Percentiles rank a stretch among this genome's conserved stretches.
These are phyloP conservation scores for Oriolus oriolus DNA, from an alignment of 2,113 vertebrate species.

Conservation along the genomic window DNA sequence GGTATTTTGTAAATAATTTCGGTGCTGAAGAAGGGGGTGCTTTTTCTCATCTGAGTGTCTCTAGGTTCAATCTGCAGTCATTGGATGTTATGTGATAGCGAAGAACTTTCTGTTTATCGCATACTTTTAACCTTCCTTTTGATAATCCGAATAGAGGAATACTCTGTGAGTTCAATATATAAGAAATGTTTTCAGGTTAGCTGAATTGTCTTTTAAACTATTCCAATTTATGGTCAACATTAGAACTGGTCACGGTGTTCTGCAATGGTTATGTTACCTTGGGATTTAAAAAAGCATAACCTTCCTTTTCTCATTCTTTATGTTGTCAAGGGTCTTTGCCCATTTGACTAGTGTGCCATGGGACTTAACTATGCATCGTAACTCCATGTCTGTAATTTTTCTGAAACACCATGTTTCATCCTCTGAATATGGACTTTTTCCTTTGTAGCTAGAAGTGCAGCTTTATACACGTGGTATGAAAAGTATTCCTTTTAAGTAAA, in stretches of 20 bases:
- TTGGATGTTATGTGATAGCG: neutral
- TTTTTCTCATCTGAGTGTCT: neutral
- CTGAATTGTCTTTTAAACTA: constrained; percentile 7
- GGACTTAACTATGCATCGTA: neutral
- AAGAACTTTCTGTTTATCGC: neutral
- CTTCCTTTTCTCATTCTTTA: constrained; percentile 3
- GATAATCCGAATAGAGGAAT: neutral
- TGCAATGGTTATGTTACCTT: neutral
- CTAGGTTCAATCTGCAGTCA: neutral
- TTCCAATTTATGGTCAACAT: neutral
- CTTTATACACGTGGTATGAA: neutral
- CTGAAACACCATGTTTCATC: neutral
- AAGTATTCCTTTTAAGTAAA: neutral
- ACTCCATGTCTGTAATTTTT: neutral
- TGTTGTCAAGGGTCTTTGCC: neutral
- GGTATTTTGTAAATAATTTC: neutral
- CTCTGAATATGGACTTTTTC: neutral
- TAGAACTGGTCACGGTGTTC: neutral
- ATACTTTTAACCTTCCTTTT: neutral
- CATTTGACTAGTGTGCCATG: neutral
- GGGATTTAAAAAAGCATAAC: constrained; percentile 7
- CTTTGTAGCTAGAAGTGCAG: neutral
- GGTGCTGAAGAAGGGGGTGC: neutral
- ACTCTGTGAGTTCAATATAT: neutral
- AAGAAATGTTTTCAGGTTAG: neutral